Percentiles rank a stretch among this genome's conserved stretches.
Evolutionary conservation across 1,140 invertebrate genomes (phyloP).

Genomic region (Drosophila nigromelanica): DNA sequence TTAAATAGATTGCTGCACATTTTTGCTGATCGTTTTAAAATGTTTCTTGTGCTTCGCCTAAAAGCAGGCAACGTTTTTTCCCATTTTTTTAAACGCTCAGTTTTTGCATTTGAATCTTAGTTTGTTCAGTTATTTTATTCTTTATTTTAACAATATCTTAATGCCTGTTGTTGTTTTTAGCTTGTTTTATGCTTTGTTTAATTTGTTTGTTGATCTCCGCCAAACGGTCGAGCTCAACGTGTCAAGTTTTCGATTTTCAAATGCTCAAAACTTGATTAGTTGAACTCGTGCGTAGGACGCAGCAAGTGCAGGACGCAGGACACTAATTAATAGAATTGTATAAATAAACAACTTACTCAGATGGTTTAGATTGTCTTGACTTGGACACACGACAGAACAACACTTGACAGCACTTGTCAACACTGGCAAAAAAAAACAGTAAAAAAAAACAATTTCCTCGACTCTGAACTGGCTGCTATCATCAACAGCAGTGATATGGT

Average conservation of each 20-base stretch:
- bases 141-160: not conserved
- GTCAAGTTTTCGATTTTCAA: conserved; percentile 75
- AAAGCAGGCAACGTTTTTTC: too few species aligned
- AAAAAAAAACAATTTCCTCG: not conserved
- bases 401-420: not conserved
- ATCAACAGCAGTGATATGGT: too few species aligned
- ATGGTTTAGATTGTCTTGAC: too few species aligned
- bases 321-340: not conserved
- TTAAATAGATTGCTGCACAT: too few species aligned
- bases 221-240: conserved; percentile 75
- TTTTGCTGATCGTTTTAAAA: too few species aligned
- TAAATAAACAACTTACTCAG: not conserved
- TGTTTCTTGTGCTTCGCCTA: too few species aligned
- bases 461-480: too few species aligned
- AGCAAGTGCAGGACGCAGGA: not conserved
- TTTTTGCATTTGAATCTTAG: too few species aligned
- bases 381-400: too few species aligned
- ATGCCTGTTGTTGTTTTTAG: not conserved
- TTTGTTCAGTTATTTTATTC: too few species aligned
- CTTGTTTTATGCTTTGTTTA: not conserved
- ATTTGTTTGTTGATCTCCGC: conserved; percentile 13
- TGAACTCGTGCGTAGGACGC: conserved; percentile 67
- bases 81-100: too few species aligned
- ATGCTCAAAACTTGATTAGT: conserved; percentile 77
- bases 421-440: not conserved